phyloP scores from a whole-genome alignment of 64 coral and sea anemone species.

The Stylophora pistillata region DNA sequence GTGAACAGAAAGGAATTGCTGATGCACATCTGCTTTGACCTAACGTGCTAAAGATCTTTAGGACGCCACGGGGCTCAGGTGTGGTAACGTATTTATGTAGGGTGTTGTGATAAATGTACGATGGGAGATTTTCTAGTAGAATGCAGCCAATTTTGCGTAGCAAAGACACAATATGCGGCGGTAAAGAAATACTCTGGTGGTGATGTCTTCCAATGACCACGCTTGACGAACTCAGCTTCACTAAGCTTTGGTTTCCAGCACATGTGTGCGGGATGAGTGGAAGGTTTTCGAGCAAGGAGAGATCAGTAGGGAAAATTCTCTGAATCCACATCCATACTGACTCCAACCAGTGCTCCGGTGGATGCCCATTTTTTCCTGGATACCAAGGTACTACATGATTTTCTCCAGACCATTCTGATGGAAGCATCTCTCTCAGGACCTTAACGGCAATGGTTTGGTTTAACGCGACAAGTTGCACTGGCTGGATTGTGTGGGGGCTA shows the following conservation, averaged over 20 bases:
- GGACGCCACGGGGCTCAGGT: slow-evolving; percentile 34
- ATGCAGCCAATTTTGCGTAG: slow-evolving; percentile 49
- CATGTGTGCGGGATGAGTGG: too few species aligned
- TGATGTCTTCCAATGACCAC: slow-evolving; percentile 34
- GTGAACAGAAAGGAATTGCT: slow-evolving; percentile 7
- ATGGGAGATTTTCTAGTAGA: slow-evolving; percentile 40
- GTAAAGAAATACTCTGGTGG: slow-evolving; percentile 1
- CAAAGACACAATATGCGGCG: slow-evolving; percentile 8
- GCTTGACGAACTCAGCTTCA: slow-evolving; percentile 53
- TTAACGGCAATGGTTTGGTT: slow-evolving; percentile 21
- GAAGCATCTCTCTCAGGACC: slow-evolving; percentile 31
- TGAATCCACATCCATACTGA: too few species aligned
- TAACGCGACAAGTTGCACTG: neutral
- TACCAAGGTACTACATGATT: slow-evolving; percentile 50
- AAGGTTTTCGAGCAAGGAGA: too few species aligned
- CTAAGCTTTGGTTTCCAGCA: too few species aligned
- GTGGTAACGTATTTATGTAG: slow-evolving; percentile 48
- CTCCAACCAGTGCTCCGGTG: too few species aligned
- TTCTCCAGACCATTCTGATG: slow-evolving; percentile 26
- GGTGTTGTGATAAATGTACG: slow-evolving; percentile 57
- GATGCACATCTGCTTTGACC: slow-evolving; percentile 13
- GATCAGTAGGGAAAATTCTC: too few species aligned
- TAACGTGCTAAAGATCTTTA: slow-evolving; percentile 16
- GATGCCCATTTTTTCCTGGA: slow-evolving; percentile 39
- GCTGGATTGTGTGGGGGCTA: neutral